phyloP scores from a whole-genome alignment of 1,140 invertebrate species.

The Octopus sinensis region DNA sequence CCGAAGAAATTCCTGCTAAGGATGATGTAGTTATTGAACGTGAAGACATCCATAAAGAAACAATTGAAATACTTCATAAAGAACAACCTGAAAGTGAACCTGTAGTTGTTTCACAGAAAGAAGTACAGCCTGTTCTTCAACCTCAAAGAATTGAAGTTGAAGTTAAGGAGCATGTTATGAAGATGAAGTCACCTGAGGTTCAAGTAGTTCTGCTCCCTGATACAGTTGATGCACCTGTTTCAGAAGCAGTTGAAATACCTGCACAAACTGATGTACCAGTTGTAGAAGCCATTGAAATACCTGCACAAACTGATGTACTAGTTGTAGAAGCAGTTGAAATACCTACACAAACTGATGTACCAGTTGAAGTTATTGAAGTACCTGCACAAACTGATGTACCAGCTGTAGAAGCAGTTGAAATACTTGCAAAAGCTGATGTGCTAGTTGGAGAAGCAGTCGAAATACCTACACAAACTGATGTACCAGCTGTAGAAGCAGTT shows the following conservation, averaged over 20 bases:
- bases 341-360: slow-evolving; percentile 12
- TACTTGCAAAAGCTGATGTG: neutral
- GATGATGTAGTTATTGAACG: slow-evolving; percentile 23
- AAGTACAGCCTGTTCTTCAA: neutral
- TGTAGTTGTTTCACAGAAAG: neutral
- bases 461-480: neutral
- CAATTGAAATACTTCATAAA: slow-evolving; percentile 44
- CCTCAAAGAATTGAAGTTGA: slow-evolving; percentile 14
- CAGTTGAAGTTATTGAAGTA: neutral
- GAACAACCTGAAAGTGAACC: slow-evolving; percentile 22
- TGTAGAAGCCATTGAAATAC: slow-evolving; percentile 19
- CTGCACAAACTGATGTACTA: neutral
- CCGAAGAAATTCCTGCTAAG: slow-evolving; percentile 31
- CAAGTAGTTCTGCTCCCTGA: neutral
- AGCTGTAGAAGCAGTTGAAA: neutral
- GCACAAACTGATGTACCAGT: slow-evolving; percentile 27
- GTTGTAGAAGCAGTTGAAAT: slow-evolving; percentile 25
- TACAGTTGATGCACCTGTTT: neutral
- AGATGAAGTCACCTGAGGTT: neutral
- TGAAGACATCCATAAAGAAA: slow-evolving; percentile 41
- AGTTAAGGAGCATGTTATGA: slow-evolving; percentile 13
- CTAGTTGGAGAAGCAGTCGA: neutral
- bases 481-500: neutral
- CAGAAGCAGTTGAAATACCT: slow-evolving; percentile 13
- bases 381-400: neutral